A percentile compares a stretch with the other conserved stretches of the same genome.
Evolutionary conservation across 2,888 invertebrate genomes (phyloP).

Genomic region (Chymomyza fuscimana): DNA sequence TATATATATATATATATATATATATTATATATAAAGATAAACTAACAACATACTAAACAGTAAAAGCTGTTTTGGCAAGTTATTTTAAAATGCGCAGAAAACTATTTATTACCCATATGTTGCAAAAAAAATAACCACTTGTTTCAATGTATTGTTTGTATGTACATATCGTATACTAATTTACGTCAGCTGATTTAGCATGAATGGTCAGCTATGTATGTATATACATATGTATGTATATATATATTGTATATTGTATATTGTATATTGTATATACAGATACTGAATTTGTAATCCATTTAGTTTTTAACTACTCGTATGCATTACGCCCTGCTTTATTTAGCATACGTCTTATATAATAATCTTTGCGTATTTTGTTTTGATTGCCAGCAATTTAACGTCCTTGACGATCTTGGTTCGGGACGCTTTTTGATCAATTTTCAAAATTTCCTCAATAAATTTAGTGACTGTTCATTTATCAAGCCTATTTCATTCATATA

Average conservation of each 20-base stretch:
- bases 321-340: conserved; percentile 12
- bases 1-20: no score
- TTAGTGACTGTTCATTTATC: conserved; percentile 36
- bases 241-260: no score
- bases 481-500: conserved; percentile 56
- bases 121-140: background rate
- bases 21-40: no score
- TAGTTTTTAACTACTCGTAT: background rate
- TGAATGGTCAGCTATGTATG: background rate
- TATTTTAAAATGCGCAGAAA: conserved; percentile 2
- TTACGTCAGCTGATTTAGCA: background rate
- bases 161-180: background rate
- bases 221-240: conserved; percentile 3
- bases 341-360: conserved; percentile 19
- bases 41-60: no score
- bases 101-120: background rate
- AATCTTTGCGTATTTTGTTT: conserved; percentile 15
- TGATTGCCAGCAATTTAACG: background rate
- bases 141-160: background rate
- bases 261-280: no score
- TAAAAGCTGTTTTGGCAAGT: no score
- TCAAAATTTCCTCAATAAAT: conserved; percentile 61
- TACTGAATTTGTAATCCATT: no score
- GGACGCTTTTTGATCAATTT: conserved; percentile 49
- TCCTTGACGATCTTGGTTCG: conserved; percentile 7